phyloP scores from a whole-genome alignment of 1,140 invertebrate genomes.

The Bombus ignitus region DNA sequence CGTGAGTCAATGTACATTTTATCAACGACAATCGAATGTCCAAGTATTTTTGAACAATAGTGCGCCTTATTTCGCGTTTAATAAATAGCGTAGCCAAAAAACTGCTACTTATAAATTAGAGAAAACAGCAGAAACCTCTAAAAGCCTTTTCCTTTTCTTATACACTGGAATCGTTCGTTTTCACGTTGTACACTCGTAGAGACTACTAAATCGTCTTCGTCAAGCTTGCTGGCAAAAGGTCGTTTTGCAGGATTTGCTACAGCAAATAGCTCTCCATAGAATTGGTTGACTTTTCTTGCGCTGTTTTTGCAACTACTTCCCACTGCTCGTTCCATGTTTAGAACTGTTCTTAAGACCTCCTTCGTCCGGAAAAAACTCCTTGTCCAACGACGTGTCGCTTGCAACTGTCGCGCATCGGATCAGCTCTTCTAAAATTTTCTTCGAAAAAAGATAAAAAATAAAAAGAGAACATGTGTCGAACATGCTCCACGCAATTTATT shows the following conservation, averaged over 20 bases:
- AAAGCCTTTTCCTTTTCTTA: neutral
- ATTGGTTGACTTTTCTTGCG: conserved; percentile 4
- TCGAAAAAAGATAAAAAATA: neutral
- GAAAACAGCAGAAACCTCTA: neutral
- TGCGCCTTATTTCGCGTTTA: too few species aligned
- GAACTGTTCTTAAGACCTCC: neutral
- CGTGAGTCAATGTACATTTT: too few species aligned
- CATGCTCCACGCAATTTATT: neutral
- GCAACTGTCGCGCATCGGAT: too few species aligned
- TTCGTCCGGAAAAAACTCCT: too few species aligned
- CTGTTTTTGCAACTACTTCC: conserved; percentile 18
- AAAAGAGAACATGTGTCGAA: neutral
- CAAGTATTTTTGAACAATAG: too few species aligned
- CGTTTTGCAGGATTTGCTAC: conserved; percentile 29
- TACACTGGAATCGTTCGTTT: neutral
- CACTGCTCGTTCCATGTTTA: neutral
- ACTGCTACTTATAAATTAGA: neutral
- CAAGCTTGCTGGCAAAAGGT: conserved; percentile 15
- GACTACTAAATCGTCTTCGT: neutral
- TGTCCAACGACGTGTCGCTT: neutral
- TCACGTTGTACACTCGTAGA: neutral
- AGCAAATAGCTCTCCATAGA: conserved; percentile 28
- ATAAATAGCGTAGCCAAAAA: neutral
- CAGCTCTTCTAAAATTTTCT: neutral
- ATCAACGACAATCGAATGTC: too few species aligned